Evolutionary conservation across 2,888 invertebrate species (phyloP), one percentile per base, ranked within the genome.

Genomic region (Julus scandinavius): DNA sequence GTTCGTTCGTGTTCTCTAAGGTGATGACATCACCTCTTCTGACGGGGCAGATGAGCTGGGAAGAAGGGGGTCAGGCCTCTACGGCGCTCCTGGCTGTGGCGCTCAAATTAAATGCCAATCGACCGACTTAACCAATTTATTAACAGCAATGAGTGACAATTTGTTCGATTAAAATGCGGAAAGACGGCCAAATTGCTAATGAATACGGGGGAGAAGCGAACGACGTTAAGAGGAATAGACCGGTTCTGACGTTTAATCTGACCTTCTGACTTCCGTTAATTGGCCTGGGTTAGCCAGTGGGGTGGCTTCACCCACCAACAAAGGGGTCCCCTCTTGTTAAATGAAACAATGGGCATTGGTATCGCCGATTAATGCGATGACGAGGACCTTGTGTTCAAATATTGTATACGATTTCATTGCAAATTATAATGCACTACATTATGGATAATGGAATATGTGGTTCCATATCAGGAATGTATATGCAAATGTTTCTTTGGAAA

Each of bases 121-220:
- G 80, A 80, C 80, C 38, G 80, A 80, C 38, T 80, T 80, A 80
- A 80, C 80, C 80, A 80, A 80, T 80, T 80, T 80, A 80, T 80
- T 80, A 80, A 80, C 38, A 7, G 80, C 80, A 38, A 80, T 38
- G 80, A 80, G 80, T 80, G 80, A 80, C 80, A 80, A 80, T 80
- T 80, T 80, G 80, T 80, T 80, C 80, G 80, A 80, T 80, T 80
- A 80, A 80, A 80, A 80, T 38, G 80, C 80, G 80, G 80, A 38
- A 80, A 80, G 80, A 80, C 80, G 80, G 15, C 80, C 80, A 15
- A 80, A 38, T 80, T 80, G 80, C 80, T 80, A 80, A 80, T 80
- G 80, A 80, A 38, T 38, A 7, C n/a, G 13, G 7, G 6, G 63
- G 80, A 72, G 17, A 9, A 7, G 7, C 54, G 54, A 54, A 38